Evolutionary conservation across 1,140 invertebrate genomes (phyloP), one percentile per base, ranked within the genome.

Genomic region (Eumeta japonica): DNA sequence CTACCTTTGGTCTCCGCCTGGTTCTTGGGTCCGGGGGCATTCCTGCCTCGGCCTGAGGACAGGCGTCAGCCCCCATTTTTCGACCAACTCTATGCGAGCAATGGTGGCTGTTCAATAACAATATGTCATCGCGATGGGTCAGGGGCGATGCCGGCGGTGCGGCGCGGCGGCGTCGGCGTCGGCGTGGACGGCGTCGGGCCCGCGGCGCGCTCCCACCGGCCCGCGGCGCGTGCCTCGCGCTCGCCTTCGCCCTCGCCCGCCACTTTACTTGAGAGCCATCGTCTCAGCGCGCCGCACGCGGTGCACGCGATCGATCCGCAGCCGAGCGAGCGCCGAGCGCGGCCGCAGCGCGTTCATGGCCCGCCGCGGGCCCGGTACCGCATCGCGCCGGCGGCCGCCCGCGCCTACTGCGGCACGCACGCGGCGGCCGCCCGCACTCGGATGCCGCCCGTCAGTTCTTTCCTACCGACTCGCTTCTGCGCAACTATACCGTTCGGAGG

Each of bases 31-130:
- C 77, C 77, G 83, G 85, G 86, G 88, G 84, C 85, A 86, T 81
- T 90, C 89, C 87, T 90, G 88, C 83, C 88, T 88, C 84, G 89
- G 89, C 81, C 85, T 88, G 83, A 92, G 87, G 85, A 92, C 89
- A 85, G 90, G 89, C 82, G 89, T 90, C 79, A 91, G 87, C 86
- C 90, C 89, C 90, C 89, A 92, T 90, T 89, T 89, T 81, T 92
- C 90, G 79, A 90, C 86, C 79, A 91, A 89, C 83, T 92, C 89
- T 87, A 92, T 88, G 81, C 89, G 88, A 82, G 89, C 89, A 93
- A 93, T 92, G 86, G 88, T 92, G 87, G 81, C 82, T 66, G 64
- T 48, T 70, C 63, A 57, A 70, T 41, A 36, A 58, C 58, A 65
- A 68, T 62, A 48, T 59, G 62, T 67, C 68, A 73, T 73, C 57